These are phyloP conservation scores for Myoxocephalus aenaeus DNA, from an alignment of 2,797 vertebrate genomes.

Conservation along the genomic window DNA sequence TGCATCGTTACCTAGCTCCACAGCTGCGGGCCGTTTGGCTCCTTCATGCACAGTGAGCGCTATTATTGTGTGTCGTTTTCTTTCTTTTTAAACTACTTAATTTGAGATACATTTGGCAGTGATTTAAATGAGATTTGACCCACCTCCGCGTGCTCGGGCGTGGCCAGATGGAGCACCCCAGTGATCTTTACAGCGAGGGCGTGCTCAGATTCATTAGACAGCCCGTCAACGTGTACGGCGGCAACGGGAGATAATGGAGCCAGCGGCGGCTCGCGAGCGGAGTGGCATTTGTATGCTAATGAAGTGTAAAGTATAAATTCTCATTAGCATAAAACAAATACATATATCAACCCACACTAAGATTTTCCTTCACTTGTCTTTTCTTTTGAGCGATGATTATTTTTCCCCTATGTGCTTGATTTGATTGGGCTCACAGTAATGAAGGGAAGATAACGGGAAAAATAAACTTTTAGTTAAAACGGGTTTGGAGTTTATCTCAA, in stretches of 20 bases:
- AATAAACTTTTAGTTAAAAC: conserved; percentile 32
- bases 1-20: conserved; percentile 12
- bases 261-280: conserved; percentile 51
- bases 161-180: conserved; percentile 71
- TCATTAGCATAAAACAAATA: conserved; percentile 50
- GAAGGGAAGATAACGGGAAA: conserved; percentile 18
- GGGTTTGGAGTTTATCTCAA: conserved; percentile 32
- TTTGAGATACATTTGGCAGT: conserved; percentile 60
- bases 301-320: conserved; percentile 56
- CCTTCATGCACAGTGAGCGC: conserved; percentile 22
- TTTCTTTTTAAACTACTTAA: conserved; percentile 22
- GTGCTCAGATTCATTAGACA: conserved; percentile 65
- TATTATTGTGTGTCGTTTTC: conserved; percentile 29
- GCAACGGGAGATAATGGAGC: conserved; percentile 61
- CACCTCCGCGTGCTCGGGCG: conserved; percentile 44
- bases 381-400: conserved; percentile 26
- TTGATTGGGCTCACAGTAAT: conserved; percentile 19
- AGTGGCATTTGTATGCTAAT: conserved; percentile 78
- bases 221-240: conserved; percentile 59
- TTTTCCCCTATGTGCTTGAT: conserved; percentile 13
- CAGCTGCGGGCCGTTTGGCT: conserved; percentile 22
- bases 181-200: conserved; percentile 64
- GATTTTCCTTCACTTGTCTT: conserved; percentile 35
- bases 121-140: conserved; percentile 63
- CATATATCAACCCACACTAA: conserved; percentile 12